A percentile compares a stretch with the other conserved stretches of the same genome.
Conservation (phyloP, 1,140 invertebrate species). For the Papilio machaon region DNA sequence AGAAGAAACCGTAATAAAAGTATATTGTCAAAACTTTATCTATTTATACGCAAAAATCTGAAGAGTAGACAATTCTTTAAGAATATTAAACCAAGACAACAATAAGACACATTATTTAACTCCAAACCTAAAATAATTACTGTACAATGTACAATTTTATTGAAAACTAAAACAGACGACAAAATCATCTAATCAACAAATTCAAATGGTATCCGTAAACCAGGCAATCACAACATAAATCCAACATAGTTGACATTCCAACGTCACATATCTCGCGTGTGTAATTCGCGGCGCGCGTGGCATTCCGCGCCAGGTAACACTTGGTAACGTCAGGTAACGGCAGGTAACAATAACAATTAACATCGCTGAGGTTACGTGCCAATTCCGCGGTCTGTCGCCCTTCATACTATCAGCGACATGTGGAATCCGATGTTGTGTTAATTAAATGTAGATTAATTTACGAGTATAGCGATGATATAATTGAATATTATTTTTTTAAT, state of each 20-base stretch:
- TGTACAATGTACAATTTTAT: too few relatives aligned
- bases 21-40: too few relatives aligned
- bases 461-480: background rate
- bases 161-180: background rate
- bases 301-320: constrained; percentile 38
- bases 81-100: too few relatives aligned
- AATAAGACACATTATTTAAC: too few relatives aligned
- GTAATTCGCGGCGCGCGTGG: constrained; percentile 24
- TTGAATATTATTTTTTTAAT: background rate
- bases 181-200: background rate
- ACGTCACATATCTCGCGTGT: constrained; percentile 26
- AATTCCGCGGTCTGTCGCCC: constrained; percentile 53
- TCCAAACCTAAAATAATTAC: too few relatives aligned
- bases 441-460: constrained; percentile 13
- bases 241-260: background rate
- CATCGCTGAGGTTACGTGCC: constrained; percentile 47
- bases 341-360: constrained; percentile 54
- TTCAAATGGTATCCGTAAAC: background rate
- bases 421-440: constrained; percentile 10
- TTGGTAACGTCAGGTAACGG: constrained; percentile 2
- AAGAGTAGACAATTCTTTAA: too few relatives aligned
- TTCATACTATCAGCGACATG: constrained; percentile 31
- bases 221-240: constrained; percentile 23
- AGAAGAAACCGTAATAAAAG: too few relatives aligned
- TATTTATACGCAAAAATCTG: too few relatives aligned